Conservation (phyloP, 2,113 vertebrate genomes). For the Oncorhynchus nerka region DNA sequence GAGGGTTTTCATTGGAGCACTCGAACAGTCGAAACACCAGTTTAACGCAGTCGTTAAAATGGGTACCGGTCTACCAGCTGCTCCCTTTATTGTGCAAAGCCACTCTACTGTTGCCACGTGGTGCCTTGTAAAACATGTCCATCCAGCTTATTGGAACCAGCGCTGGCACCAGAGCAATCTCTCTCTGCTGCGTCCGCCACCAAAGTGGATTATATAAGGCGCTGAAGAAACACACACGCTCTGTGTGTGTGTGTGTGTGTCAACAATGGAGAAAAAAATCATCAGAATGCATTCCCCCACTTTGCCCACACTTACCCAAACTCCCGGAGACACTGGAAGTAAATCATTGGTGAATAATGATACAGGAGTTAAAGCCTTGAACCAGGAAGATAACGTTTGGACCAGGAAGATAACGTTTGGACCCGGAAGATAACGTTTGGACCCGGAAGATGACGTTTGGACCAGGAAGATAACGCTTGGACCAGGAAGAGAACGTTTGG, state of each 20-base stretch:
- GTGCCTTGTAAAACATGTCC: neutral
- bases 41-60: neutral
- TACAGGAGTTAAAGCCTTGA: neutral
- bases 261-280: neutral
- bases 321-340: neutral
- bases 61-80: neutral
- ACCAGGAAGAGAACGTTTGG: too few species aligned
- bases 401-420: too few species aligned
- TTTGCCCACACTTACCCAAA: conserved; percentile 2
- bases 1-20: neutral
- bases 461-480: too few species aligned
- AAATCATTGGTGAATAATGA: neutral
- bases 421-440: too few species aligned
- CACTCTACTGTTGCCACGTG: too few species aligned
- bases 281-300: neutral
- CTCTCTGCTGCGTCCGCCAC: neutral
- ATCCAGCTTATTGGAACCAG: neutral
- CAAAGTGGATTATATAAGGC: conserved; percentile 7
- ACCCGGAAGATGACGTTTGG: too few species aligned
- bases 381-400: too few species aligned
- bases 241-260: neutral
- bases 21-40: neutral
- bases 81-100: neutral
- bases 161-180: neutral
- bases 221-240: neutral